Evolutionary conservation across 2,888 invertebrate genomes (phyloP).

Genomic region (Cosmia pyralina): DNA sequence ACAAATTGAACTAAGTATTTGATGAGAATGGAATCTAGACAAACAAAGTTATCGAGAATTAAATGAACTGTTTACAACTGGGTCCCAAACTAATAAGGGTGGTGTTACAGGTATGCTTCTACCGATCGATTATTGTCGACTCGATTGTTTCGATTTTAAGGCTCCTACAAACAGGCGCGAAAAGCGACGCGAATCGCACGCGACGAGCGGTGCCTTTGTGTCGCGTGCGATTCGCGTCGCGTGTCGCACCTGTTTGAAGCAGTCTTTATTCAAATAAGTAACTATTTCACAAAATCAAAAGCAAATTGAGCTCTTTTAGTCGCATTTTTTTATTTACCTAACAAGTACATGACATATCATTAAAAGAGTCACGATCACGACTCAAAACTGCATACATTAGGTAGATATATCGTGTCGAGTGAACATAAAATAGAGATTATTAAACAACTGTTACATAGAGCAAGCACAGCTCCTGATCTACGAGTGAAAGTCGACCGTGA

Average conservation of each 20-base stretch:
- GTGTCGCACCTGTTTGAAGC: too few species aligned
- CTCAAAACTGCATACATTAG: not conserved
- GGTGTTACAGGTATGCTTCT: not conserved
- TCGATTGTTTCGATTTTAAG: not conserved
- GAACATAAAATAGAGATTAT: constrained; percentile 8
- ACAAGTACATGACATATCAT: not conserved
- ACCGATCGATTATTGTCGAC: not conserved
- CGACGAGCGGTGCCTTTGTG: too few species aligned
- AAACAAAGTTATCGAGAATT: not conserved
- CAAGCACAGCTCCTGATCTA: constrained; percentile 7
- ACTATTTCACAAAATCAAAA: not conserved
- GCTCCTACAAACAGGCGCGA: too few species aligned
- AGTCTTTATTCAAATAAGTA: not conserved
- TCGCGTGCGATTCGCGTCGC: too few species aligned
- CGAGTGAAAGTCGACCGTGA: constrained; percentile 25
- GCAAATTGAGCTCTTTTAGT: not conserved
- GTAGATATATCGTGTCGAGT: not conserved
- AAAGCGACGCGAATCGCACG: too few species aligned
- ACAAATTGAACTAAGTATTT: constrained; percentile 6
- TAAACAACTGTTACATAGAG: constrained; percentile 1
- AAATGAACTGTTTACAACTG: not conserved
- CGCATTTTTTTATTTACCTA: not conserved
- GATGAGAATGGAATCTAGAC: constrained; percentile 7
- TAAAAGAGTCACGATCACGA: not conserved
- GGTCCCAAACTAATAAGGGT: not conserved